Evolutionary conservation across 2,113 vertebrate genomes (phyloP), one percentile per base, ranked within the genome.

Genomic region (Pavo muticus): DNA sequence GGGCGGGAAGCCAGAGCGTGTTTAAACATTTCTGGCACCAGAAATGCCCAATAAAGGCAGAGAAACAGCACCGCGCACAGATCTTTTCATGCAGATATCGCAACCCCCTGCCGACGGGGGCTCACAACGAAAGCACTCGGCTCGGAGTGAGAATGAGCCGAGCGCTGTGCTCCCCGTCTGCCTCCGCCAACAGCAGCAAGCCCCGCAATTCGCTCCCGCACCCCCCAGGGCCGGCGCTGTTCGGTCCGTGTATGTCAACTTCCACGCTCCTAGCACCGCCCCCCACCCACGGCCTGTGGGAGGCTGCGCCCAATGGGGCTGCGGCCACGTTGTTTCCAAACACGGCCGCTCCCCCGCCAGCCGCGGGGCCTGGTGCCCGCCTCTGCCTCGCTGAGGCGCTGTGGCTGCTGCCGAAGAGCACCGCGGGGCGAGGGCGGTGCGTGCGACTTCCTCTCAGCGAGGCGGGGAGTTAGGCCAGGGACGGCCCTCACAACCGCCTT

Each of bases 321-420:
- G 79, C 86, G 27, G 52, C 30, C 30, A 54, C 93, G 67, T 40
- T 95, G 93, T 95, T 96, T 82, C 78, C 93, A 95, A 95, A 96
- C 95, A 93, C 74, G 11, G 71, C 82, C 5, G 59, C 52, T 65
- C 57, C 48, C 24, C 2, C 69, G 25, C 12, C 20, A n/a, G 60
- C 60, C 60, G 24, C 60, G 9, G 15, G 60, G 60, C 60, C 60
- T 6, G 4, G 8, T 70, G 39, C 70, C 44, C 44, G 69, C 60
- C 94, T 35, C 50, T 54, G 19, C 57, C 47, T 61, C 61, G 35
- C 37, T 11, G 15, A 15, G 37, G 37, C 61, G 35, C 37, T 17
- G 15, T 14, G 14, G 37, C 61, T 5, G n/a, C 57, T 12, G 57
- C 32, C 32, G 6, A 18, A 10, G 11, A 6, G 56, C 37, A 37